phyloP scores from a whole-genome alignment of 2,113 vertebrate genomes.

The Callipepla squamata region DNA sequence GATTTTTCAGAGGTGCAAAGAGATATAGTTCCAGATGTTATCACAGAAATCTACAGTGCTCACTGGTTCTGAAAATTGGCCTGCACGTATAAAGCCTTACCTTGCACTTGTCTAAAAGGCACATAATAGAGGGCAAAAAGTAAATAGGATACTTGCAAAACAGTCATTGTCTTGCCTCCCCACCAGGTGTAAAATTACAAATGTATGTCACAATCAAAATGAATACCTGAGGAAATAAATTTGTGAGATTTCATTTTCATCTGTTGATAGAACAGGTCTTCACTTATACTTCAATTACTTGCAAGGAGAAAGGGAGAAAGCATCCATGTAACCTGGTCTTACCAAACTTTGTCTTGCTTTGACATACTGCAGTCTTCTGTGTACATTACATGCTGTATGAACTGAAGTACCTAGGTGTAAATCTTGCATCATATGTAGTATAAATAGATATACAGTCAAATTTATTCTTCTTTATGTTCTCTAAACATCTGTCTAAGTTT shows the following conservation, averaged over 20 bases:
- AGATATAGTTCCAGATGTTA: slow-evolving; percentile 34
- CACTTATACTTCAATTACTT: neutral
- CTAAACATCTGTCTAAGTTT: neutral
- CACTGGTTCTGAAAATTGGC: slow-evolving; percentile 15
- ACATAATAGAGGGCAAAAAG: neutral
- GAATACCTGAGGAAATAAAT: neutral
- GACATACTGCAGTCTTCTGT: neutral
- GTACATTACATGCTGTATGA: neutral
- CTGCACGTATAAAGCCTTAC: neutral
- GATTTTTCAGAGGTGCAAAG: slow-evolving; percentile 41
- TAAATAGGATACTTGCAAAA: neutral
- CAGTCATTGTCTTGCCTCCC: neutral
- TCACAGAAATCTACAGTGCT: neutral
- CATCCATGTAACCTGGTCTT: neutral
- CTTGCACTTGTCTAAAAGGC: neutral
- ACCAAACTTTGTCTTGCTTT: neutral
- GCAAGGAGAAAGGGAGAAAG: neutral
- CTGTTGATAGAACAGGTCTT: neutral
- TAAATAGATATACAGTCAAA: neutral
- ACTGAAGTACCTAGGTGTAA: neutral
- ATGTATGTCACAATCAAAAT: neutral
- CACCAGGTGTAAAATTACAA: neutral
- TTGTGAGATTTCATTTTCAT: neutral
- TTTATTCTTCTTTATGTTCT: neutral
- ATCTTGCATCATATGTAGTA: neutral